Percentiles rank a stretch among this genome's conserved stretches.
These are phyloP conservation scores for Mesorhabditis belari DNA, from an alignment of 2,888 invertebrate species.

Conservation along the genomic window DNA sequence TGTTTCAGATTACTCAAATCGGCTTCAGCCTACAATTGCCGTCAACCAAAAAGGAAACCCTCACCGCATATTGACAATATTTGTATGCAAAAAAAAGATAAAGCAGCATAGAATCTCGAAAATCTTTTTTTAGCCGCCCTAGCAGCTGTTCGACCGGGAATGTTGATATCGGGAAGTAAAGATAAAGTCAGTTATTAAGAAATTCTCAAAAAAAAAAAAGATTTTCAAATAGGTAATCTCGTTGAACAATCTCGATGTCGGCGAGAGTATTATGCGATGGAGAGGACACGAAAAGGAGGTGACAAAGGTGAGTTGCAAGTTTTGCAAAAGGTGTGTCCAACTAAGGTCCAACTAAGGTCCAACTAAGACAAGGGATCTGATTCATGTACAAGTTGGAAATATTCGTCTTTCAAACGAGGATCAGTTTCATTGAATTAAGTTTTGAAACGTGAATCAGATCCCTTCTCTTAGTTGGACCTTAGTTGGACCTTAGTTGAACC, in stretches of 20 bases:
- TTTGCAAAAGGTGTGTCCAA: too few relatives aligned
- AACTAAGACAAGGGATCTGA: too few relatives aligned
- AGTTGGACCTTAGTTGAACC: too few relatives aligned
- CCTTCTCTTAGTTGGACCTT: too few relatives aligned
- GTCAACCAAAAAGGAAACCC: neutral
- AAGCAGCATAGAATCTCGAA: too few relatives aligned
- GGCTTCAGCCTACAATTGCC: neutral
- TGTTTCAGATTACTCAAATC: neutral
- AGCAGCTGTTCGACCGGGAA: constrained; percentile 38
- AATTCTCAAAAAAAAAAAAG: neutral
- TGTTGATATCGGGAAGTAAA: constrained; percentile 42
- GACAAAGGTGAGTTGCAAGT: constrained; percentile 42
- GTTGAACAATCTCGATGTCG: constrained; percentile 47
- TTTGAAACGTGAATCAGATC: too few relatives aligned
- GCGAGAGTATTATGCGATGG: constrained; percentile 36
- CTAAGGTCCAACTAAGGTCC: too few relatives aligned
- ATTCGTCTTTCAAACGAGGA: too few relatives aligned
- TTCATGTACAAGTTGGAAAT: too few relatives aligned
- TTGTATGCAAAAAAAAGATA: neutral
- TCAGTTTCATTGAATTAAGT: too few relatives aligned
- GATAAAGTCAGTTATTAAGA: constrained; percentile 28
- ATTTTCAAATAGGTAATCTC: constrained; percentile 27
- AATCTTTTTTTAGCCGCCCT: constrained; percentile 18
- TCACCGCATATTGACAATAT: neutral
- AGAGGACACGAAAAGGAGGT: constrained; percentile 37